Conservation (phyloP, 2,113 vertebrate genomes). For the zebrafish (Danio rerio) region GRCz12tu NC_133180.1:17974001-17974500, state of each 20-base stretch:
- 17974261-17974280: background rate
- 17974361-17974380: too few relatives aligned
- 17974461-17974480: too few relatives aligned
- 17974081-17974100: slow-evolving; percentile 63
- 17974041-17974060: slow-evolving; percentile 62
- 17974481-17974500: too few relatives aligned
- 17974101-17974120: slow-evolving; percentile 47
- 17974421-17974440: too few relatives aligned
- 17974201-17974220: background rate
- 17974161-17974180: background rate
- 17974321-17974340: too few relatives aligned
- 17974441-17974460: too few relatives aligned
- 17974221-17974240: background rate
- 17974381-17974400: too few relatives aligned
- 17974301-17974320: background rate
- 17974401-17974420: too few relatives aligned
- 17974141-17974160: background rate
- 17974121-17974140: background rate
- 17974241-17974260: background rate
- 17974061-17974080: slow-evolving; percentile 56
- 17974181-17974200: background rate
- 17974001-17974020: slow-evolving; percentile 66
- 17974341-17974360: too few relatives aligned
- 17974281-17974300: background rate
- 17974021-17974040: slow-evolving; percentile 58